A percentile compares a stretch with the other conserved stretches of the same genome.
Conservation (phyloP, 2,797 vertebrate species). For the Pterois miles region DNA sequence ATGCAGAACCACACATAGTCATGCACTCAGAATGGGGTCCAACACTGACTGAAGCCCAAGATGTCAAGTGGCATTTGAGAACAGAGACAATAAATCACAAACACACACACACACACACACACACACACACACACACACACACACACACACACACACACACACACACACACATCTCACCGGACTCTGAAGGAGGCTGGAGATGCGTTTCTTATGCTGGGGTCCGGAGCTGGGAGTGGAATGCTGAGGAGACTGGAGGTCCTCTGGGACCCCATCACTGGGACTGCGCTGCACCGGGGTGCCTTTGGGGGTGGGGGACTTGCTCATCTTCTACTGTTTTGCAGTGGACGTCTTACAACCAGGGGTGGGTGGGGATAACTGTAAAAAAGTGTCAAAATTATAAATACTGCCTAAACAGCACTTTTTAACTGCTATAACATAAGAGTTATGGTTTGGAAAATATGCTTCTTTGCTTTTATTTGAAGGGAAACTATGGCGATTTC, state of each 20-base stretch:
- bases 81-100: too few relatives aligned
- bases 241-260: conserved; percentile 82
- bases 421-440: not conserved
- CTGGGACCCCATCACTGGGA: conserved; percentile 86
- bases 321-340: conserved; percentile 83
- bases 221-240: conserved; percentile 86
- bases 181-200: conserved; percentile 94
- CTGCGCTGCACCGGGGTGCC: conserved; percentile 85
- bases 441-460: too few relatives aligned
- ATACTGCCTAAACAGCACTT: not conserved
- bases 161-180: conserved; percentile 83
- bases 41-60: conserved; percentile 29
- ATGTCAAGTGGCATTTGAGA: conserved; percentile 62
- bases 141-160: not conserved
- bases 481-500: too few relatives aligned
- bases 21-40: conserved; percentile 4
- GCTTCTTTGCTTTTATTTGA: too few relatives aligned
- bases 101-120: not conserved
- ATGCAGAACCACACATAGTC: conserved; percentile 4
- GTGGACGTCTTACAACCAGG: conserved; percentile 33
- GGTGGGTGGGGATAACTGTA: conserved; percentile 38
- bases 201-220: conserved; percentile 90
- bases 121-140: not conserved
- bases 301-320: conserved; percentile 80
- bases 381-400: not conserved